Base-by-base conservation (phyloP, 2,797 vertebrate genomes). In the Uromys caudimaculatus region DNA sequence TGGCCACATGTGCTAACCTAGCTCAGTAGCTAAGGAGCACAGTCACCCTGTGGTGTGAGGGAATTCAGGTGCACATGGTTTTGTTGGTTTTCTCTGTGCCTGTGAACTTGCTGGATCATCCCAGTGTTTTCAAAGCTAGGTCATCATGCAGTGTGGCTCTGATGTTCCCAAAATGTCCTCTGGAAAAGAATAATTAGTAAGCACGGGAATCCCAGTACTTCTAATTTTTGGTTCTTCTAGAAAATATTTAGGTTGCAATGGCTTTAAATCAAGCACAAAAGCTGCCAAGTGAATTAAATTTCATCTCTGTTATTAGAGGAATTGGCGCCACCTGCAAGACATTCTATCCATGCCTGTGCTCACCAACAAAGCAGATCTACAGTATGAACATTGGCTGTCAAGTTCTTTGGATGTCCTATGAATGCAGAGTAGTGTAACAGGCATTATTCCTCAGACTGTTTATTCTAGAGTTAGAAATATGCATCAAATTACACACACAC, bases 301-400 rank as follows among this genome's bases (percentile, higher is more conserved):
- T 95, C 76, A 4, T n/a, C 32, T 76, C 67, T 95, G 19, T 76
- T 76, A 90, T 96, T 97, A 97, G 93, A 96, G 58, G 95, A 94
- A 90, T 77, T 96, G 95, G 96, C 60, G 90, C 73, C 62, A 58
- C 90, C 44, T 85, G 58, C 83, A 56, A 94, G 85, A 90, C 14
- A 54, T 19, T 41, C n/a, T 52, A 44, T 95, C 96, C 88, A 73
- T 79, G 90, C 47, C 47, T 88, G 95, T 54, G 32, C 87, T 60
- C 24, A 4, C 16, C 1, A 13, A 27, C 29, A 81, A 69, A 13
- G 23, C 47, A 52, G 11, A 60, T 44, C 11, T 0, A 3, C 2
- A 1, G 32, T 4, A 47, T 60, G 6, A 89, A 12, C 12, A 2
- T 82, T 3, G 50, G 1, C 32, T 23, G 16, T 41, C n/a, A 32